Percentiles rank a stretch among this genome's conserved stretches.
These are phyloP conservation scores for Drosophila affinis DNA, from an alignment of 2,888 invertebrate species.

Conservation along the genomic window DNA sequence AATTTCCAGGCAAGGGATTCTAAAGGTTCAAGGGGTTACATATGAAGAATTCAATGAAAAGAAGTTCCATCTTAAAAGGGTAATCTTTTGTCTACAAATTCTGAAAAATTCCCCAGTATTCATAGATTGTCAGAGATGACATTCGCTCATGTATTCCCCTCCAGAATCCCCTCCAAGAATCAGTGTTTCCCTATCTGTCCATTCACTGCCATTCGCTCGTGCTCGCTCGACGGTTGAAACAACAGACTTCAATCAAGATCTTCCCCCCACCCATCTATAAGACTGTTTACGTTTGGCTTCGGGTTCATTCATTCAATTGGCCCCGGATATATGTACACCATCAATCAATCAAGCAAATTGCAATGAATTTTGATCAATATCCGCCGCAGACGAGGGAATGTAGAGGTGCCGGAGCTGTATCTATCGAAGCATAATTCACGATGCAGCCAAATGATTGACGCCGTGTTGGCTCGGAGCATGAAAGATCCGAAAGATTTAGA, in stretches of 20 bases:
- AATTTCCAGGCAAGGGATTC: no score
- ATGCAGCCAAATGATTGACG: constrained; percentile 77
- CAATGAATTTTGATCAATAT: constrained; percentile 80
- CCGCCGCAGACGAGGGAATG: constrained; percentile 58
- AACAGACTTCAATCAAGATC: constrained; percentile 67
- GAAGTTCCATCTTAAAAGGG: neutral
- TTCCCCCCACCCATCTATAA: constrained; percentile 21
- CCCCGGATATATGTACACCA: constrained; percentile 48
- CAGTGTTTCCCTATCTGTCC: constrained; percentile 18
- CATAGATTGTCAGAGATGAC: neutral
- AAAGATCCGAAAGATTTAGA: constrained; percentile 60
- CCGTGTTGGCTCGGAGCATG: constrained; percentile 50
- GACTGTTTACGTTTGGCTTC: constrained; percentile 36
- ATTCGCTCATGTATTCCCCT: neutral
- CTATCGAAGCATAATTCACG: constrained; percentile 72
- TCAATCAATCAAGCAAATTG: constrained; percentile 79
- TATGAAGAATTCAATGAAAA: neutral
- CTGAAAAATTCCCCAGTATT: no score
- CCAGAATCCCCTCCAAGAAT: neutral
- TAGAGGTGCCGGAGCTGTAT: constrained; percentile 37
- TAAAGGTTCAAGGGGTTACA: no score
- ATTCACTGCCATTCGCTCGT: constrained; percentile 23
- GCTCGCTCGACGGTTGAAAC: constrained; percentile 51
- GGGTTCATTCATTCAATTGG: constrained; percentile 42
- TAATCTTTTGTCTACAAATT: no score